Evolutionary conservation across 1,140 invertebrate species (phyloP).

Genomic region (Euwallacea fornicatus): DNA sequence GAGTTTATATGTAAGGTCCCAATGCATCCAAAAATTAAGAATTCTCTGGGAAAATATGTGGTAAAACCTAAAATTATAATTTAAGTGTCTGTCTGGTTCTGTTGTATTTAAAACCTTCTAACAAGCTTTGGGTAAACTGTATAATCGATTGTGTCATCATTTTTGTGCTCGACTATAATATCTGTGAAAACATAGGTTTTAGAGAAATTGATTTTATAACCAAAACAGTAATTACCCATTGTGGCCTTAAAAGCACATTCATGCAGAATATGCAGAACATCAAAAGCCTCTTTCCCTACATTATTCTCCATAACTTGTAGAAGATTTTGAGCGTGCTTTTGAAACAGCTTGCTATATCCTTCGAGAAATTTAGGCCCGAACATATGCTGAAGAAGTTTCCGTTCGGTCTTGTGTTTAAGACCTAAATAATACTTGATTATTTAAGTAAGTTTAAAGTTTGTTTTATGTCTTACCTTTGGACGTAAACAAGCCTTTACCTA

Average conservation of each 20-base stretch:
- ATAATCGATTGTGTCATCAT: constrained; percentile 30
- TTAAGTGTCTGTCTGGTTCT: no score
- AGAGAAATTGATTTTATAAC: not conserved
- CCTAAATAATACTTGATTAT: constrained; percentile 8
- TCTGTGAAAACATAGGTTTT: constrained; percentile 22
- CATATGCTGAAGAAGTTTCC: constrained; percentile 33
- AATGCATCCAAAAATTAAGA: constrained; percentile 27
- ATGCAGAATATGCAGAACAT: constrained; percentile 31
- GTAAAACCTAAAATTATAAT: constrained; percentile 23
- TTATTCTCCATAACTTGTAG: constrained; percentile 15
- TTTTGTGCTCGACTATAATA: constrained; percentile 32
- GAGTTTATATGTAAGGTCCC: constrained; percentile 16
- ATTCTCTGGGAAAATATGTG: constrained; percentile 25
- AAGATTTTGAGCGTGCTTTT: constrained; percentile 35
- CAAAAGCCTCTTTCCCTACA: constrained; percentile 21
- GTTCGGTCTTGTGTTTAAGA: constrained; percentile 23
- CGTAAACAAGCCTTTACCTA: constrained; percentile 39
- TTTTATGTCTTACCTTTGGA: constrained; percentile 26
- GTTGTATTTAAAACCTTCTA: constrained; percentile 9
- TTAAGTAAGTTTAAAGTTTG: not conserved
- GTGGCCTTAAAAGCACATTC: constrained; percentile 30
- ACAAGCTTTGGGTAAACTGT: constrained; percentile 29
- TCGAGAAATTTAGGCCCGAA: constrained; percentile 34
- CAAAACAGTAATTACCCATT: constrained; percentile 28
- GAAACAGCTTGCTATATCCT: constrained; percentile 28